Base-by-base conservation (phyloP, 1,140 invertebrate species). In the Trachymyrmex cornetzi region DNA sequence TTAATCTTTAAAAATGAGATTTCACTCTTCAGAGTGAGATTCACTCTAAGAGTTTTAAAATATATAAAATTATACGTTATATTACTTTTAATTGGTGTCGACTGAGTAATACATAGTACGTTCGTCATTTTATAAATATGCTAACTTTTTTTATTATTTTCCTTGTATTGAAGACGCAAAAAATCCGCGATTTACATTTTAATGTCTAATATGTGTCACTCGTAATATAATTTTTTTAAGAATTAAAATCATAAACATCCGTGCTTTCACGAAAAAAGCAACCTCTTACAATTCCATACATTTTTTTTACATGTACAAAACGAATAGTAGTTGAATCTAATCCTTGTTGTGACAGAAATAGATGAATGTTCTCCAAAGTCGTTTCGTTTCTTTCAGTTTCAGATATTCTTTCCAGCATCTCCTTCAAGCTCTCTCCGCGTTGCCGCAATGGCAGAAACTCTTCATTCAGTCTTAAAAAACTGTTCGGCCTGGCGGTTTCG, bases 381-480 rank as follows among this genome's bases (percentile, higher is more conserved):
- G 5, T 24, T 24, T 59, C 53, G 1, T 30, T 30, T 30, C 67
- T 74, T 38, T 55, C n/a, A 24, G 16, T 59, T 61, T 72, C 53
- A 27, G 19, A 22, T 48, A 72, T 72, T 72, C 34, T 59, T 82
- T 59, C 24, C 19, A 55, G 7, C 34, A 34, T 9, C 34, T 71
- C 14, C 2, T 11, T 34, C 27, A 16, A 67, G n/a, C 7, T 67
- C n/a, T 53, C 22, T 34, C 30, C 22, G 11, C 38, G 9, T 38
- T 22, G 11, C 19, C 6, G 50, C 7, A 59, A 38, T 12, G 22
- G 14, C 14, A 27, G 53, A 61, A 34, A 50, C 7, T 61, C 9
- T 14, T 57, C 30, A 61, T 63, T 80, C 12, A 24, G 2, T 27
- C 14, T 74, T 57, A 74, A 84, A 81, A 84, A 74, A 48, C 38